Base-by-base conservation (phyloP, 2,797 vertebrate genomes). In the Siniperca obscura region DNA sequence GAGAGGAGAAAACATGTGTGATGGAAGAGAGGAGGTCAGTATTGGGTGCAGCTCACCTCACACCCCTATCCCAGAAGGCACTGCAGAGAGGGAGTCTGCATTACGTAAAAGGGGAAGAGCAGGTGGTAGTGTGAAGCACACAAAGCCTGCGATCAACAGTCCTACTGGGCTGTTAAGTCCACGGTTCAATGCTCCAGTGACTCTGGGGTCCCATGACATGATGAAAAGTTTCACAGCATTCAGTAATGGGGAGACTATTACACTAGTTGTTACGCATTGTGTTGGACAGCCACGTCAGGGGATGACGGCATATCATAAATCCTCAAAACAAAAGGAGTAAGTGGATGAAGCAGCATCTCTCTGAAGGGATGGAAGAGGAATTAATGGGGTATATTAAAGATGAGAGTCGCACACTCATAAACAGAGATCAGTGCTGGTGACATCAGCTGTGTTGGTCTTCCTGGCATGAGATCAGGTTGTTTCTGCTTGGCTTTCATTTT, bases 1-100 rank as follows among this genome's bases (percentile, higher is more conserved):
- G 55, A 70, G 25, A 71, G 73, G 71, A 40, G 74, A 74, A 80
- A 74, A 83, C 74, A 83, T 78, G 72, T 84, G 81, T 76, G 85
- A 88, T 86, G 86, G 83, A 86, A 78, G 73, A 73, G 85, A 76
- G 73, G 84, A 91, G 89, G 90, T 89, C 89, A 90, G 65, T 1
- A 27, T 3, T 89, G 90, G 91, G 86, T 80, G 89, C 89, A 90
- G 81, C 84, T 90, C 90, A 90, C 91, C 91, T 92, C 91, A 93
- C 91, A 90, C 92, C 89, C 87, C 60, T 77, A 36, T 92, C 91
- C 90, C 90, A 87, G 60, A 88, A 87, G 88, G 79, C 72, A 34
- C 65, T 66, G 82, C 78, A 76, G 66, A 78, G 78, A 80, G 56
- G 81, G 85, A 86, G 80, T 84, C 88, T 76, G 65, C 64, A 85